These are phyloP conservation scores for Prorops nasuta DNA, from an alignment of 1,140 invertebrate species.

Conservation along the genomic window DNA sequence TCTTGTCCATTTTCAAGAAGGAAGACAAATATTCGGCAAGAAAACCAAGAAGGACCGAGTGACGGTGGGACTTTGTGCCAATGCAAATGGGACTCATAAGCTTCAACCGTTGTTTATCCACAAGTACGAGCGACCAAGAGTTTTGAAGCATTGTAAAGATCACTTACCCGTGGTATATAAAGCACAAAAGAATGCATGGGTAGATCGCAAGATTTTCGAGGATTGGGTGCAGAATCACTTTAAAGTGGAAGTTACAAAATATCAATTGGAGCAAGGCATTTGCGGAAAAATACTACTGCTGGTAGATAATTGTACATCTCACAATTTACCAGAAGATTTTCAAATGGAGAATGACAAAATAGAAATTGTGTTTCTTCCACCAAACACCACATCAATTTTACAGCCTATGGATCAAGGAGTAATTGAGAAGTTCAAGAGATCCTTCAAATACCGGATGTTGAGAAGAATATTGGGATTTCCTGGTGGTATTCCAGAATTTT, in stretches of 20 bases:
- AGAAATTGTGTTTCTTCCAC: constrained; percentile 48
- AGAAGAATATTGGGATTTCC: not conserved
- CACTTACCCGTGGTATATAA: constrained; percentile 5
- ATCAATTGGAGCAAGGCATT: constrained; percentile 37
- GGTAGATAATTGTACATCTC: constrained; percentile 54
- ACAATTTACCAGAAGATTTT: no score
- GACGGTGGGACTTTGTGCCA: constrained; percentile 37
- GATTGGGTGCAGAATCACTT: constrained; percentile 21
- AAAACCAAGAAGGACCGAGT: constrained; percentile 41
- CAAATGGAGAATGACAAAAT: constrained; percentile 35
- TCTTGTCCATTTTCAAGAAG: constrained; percentile 32
- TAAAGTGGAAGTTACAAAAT: constrained; percentile 35
- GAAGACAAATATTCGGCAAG: constrained; percentile 37
- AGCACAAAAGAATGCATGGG: constrained; percentile 25
- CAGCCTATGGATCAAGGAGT: constrained; percentile 56
- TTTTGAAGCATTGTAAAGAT: constrained; percentile 30
- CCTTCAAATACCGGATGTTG: constrained; percentile 12
- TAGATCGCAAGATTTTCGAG: constrained; percentile 38
- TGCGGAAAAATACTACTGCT: constrained; percentile 50
- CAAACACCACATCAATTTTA: constrained; percentile 51
- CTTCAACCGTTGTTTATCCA: constrained; percentile 54
- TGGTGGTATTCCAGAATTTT: no score
- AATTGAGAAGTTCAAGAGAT: constrained; percentile 43
- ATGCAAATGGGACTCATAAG: constrained; percentile 46
- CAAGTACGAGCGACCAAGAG: constrained; percentile 42